These are phyloP conservation scores for Neotragus pygmaeus DNA, from an alignment of 2,113 vertebrate genomes.

Conservation along the genomic window DNA sequence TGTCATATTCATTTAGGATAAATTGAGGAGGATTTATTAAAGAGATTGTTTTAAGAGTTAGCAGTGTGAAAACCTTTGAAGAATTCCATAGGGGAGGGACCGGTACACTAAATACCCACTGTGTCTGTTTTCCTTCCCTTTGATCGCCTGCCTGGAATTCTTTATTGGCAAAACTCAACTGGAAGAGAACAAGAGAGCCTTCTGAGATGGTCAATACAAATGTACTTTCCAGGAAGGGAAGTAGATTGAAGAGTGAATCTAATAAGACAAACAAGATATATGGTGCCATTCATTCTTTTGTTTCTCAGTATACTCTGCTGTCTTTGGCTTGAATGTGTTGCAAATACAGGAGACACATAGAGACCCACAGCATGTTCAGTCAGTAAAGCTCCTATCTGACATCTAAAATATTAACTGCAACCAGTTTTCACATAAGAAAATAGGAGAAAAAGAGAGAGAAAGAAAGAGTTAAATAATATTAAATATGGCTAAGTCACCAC, in stretches of 20 bases:
- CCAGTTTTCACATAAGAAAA: not conserved
- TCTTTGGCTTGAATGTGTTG: not conserved
- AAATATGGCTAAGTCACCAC: not conserved
- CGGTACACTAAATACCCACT: not conserved
- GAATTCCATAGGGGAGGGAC: not conserved
- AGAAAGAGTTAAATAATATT: not conserved
- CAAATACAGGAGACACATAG: not conserved
- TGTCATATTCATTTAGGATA: not conserved
- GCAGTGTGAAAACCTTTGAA: not conserved
- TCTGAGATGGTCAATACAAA: not conserved
- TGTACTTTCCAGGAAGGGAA: not conserved
- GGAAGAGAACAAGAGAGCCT: not conserved
- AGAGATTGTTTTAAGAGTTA: not conserved
- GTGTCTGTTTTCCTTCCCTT: not conserved
- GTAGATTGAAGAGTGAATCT: not conserved
- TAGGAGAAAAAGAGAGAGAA: not conserved
- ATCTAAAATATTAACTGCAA: not conserved
- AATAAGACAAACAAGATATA: not conserved
- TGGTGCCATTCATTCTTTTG: not conserved
- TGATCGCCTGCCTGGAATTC: not conserved
- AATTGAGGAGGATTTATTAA: not conserved
- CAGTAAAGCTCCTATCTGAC: not conserved
- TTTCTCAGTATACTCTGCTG: not conserved
- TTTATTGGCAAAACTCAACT: not conserved
- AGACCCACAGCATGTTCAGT: not conserved